These are phyloP conservation scores for Bacillus rossius DNA, from an alignment of 1,140 invertebrate species.

Conservation along the genomic window DNA sequence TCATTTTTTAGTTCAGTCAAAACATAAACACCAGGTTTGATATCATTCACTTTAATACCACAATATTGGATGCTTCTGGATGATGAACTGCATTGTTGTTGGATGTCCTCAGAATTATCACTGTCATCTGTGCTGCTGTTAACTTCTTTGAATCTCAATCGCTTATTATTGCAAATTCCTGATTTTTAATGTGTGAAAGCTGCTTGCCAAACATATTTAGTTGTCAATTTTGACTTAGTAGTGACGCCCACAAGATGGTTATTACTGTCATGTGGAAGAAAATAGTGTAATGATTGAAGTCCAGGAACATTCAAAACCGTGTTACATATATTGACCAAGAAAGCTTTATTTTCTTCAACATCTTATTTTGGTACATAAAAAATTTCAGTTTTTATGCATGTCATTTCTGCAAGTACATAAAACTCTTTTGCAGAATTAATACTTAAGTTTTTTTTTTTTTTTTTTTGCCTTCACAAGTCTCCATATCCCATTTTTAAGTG, in stretches of 20 bases:
- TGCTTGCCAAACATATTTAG: background rate
- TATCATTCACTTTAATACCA: background rate
- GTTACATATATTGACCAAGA: background rate
- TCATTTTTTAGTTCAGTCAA: background rate
- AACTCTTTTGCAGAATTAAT: slow-evolving; percentile 2
- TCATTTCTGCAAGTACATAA: background rate
- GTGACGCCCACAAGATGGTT: background rate
- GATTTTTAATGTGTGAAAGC: background rate
- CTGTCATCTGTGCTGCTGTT: background rate
- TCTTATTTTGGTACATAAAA: slow-evolving; percentile 4
- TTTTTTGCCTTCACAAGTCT: background rate
- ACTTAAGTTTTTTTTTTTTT: background rate
- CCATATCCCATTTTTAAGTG: slow-evolving; percentile 16
- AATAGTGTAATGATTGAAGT: background rate
- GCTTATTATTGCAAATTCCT: background rate
- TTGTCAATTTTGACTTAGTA: background rate
- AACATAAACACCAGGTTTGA: background rate
- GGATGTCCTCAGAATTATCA: background rate
- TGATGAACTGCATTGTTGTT: background rate
- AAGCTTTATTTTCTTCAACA: background rate
- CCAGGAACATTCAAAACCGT: no score
- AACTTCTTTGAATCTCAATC: background rate
- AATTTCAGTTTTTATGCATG: background rate
- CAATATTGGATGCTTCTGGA: background rate
- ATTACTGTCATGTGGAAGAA: background rate